Evolutionary conservation across 2,888 invertebrate genomes (phyloP), one percentile per base, ranked within the genome.

Genomic region (Bellardia bayeri): DNA sequence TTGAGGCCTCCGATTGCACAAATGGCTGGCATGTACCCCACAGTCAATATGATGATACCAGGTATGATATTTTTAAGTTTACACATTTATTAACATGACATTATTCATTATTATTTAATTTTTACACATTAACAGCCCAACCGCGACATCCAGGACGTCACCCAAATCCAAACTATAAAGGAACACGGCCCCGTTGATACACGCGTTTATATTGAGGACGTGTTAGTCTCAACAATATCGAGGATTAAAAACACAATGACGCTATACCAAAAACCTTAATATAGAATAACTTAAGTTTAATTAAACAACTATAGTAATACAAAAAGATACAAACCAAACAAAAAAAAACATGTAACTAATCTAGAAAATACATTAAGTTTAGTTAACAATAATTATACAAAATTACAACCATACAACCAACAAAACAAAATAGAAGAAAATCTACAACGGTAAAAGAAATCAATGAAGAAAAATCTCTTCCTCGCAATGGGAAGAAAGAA

Each of bases 21-120:
- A 86, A 90, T 94, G 90, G 90, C 93, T 86, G 92, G 94, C 89
- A 93, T 94, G 91, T 94, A 94, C 91, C 93, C 94, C 87, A 90
- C 93, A 86, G 91, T 93, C 88, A 94, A 94, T 90, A 93, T 94
- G 92, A 92, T 92, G 94, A 92, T 94, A 92, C 92, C 92, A 92
- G 94, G 94, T 93, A 87, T 23, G 54, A 45, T 45, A 45, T 13
- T 23, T 23, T 13, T 45, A 45, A 37, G 6, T 37, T 45, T 45
- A 45, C 11, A 11, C 13, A 45, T 45, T 45, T 45, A 13, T 45
- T 45, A 13, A 11, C 11, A 11, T 45, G 11, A 45, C n/a, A n/a
- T n/a, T n/a, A n/a, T n/a, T n/a, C n/a, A n/a, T n/a, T 33, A 33
- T 33, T 37, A 13, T 14, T 33, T 64, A 2, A 5, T 13, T 37